Evolutionary conservation across 2,888 invertebrate species (phyloP).

Genomic region (Drosophila mettleri): DNA sequence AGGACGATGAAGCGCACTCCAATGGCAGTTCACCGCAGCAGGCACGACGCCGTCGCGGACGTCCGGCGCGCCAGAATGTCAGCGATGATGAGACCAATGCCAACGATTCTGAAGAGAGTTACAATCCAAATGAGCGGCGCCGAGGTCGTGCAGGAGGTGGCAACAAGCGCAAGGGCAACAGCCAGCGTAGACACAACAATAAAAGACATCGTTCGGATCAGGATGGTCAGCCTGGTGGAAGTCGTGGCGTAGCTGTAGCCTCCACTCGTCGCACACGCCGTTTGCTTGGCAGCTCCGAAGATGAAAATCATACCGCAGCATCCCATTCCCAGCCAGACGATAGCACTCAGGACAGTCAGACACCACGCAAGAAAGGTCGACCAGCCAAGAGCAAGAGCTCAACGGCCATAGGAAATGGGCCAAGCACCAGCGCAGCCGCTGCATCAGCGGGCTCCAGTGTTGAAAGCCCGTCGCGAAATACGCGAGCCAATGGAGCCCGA

Average conservation of each 20-base stretch:
- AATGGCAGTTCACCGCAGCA: constrained; percentile 60
- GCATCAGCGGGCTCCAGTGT: constrained; percentile 53
- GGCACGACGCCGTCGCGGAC: constrained; percentile 53
- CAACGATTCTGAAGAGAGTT: constrained; percentile 87
- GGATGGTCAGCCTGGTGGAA: constrained; percentile 35
- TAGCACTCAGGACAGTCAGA: constrained; percentile 78
- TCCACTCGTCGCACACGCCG: constrained; percentile 63
- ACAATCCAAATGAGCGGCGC: constrained; percentile 85
- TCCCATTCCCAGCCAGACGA: constrained; percentile 72
- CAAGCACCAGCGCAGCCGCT: constrained; percentile 68
- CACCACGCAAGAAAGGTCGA: constrained; percentile 74
- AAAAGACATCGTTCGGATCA: constrained; percentile 44
- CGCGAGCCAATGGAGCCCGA: constrained; percentile 69
- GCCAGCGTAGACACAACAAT: constrained; percentile 42
- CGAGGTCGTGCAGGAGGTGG: constrained; percentile 45
- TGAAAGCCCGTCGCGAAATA: constrained; percentile 78
- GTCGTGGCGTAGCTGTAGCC: constrained; percentile 25
- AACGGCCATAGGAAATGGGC: constrained; percentile 58
- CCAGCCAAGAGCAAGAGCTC: constrained; percentile 50
- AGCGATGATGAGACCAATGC: constrained; percentile 85
- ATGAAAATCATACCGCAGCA: constrained; percentile 51
- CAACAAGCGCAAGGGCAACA: constrained; percentile 49
- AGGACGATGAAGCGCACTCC: constrained; percentile 68
- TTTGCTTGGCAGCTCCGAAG: constrained; percentile 71
- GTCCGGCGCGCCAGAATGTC: constrained; percentile 47